These are phyloP conservation scores for Calypte anna DNA, from an alignment of 2,113 vertebrate genomes.

Conservation along the genomic window DNA sequence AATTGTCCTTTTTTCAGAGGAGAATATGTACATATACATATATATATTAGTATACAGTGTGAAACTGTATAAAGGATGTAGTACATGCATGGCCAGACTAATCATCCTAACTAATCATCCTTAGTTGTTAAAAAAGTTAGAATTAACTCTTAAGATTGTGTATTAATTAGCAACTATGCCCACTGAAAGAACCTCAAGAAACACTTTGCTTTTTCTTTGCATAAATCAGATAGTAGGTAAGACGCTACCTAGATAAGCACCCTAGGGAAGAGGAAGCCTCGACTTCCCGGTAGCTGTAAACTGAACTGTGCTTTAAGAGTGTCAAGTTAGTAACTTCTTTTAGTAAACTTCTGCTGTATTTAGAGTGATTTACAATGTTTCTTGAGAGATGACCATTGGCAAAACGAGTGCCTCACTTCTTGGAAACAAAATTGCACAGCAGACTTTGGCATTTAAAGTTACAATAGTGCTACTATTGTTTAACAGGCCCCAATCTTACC, in stretches of 20 bases:
- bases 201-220: background rate
- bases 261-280: background rate
- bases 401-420: background rate
- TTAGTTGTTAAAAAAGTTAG: background rate
- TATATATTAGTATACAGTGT: background rate
- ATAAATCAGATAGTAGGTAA: background rate
- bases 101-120: background rate
- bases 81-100: background rate
- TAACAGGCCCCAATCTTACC: background rate
- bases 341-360: background rate
- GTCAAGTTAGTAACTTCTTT: background rate
- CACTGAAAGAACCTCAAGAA: background rate
- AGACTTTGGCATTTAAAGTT: background rate
- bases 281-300: background rate
- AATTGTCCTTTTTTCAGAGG: background rate
- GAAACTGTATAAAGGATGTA: background rate
- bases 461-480: background rate
- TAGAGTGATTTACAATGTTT: background rate
- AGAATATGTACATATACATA: background rate
- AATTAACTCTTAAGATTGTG: background rate
- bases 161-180: background rate
- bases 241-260: background rate
- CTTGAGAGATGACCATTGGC: background rate
- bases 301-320: background rate
- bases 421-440: background rate